These are phyloP conservation scores for Aphelenchoides fujianensis DNA, from an alignment of 1,140 invertebrate genomes.

Conservation along the genomic window DNA sequence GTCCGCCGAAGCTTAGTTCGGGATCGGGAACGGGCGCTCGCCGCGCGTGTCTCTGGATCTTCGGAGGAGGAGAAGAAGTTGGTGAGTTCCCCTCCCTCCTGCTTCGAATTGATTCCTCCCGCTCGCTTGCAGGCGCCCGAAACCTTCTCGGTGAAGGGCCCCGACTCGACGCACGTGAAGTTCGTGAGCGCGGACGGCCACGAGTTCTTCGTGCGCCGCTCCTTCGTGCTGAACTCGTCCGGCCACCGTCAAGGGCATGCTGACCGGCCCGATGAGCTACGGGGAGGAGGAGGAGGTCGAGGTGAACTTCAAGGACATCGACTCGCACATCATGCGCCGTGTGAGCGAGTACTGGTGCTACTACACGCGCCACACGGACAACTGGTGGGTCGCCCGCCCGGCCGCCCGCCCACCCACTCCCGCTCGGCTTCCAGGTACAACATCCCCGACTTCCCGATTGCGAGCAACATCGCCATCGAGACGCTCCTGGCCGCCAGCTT, in stretches of 20 bases:
- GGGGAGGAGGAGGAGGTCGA: neutral
- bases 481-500: neutral
- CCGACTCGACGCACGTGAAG: neutral
- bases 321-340: neutral
- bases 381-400: neutral
- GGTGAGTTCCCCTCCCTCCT: too few species aligned
- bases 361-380: neutral
- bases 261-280: neutral
- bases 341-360: neutral
- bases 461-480: neutral
- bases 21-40: too few species aligned
- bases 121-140: too few species aligned
- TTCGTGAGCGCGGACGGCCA: neutral
- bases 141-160: too few species aligned
- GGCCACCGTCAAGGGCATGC: neutral
- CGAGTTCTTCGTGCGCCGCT: neutral
- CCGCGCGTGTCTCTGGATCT: too few species aligned
- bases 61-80: too few species aligned
- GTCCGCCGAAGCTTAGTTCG: too few species aligned
- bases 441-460: neutral
- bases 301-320: neutral
- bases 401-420: neutral
- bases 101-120: too few species aligned
- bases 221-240: neutral
- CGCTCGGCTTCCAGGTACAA: neutral